Percentiles rank a stretch among this genome's conserved stretches.
Evolutionary conservation across 2,797 vertebrate species (phyloP).

Genomic region (Myiotriccus ornatus): DNA sequence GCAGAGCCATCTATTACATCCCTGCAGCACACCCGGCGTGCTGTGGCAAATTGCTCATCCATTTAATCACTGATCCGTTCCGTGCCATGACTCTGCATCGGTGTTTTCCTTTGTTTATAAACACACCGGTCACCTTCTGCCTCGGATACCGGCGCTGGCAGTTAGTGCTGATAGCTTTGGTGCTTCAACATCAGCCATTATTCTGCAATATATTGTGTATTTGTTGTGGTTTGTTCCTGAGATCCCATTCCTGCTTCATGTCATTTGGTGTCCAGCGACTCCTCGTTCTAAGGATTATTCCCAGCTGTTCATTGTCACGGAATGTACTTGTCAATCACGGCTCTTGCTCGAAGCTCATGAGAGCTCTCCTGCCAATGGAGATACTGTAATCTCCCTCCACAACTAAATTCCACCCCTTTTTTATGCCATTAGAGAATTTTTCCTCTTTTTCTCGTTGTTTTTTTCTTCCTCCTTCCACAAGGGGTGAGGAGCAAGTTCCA

Average conservation of each 20-base stretch:
- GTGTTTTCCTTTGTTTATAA: not conserved
- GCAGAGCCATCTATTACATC: not conserved
- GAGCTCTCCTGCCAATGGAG: not conserved
- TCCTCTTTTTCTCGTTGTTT: no score
- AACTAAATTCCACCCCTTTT: not conserved
- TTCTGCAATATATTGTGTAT: not conserved
- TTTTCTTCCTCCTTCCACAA: not conserved
- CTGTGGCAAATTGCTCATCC: not conserved
- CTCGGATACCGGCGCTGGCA: rapidly evolving
- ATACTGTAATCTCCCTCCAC: not conserved
- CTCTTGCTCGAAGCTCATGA: not conserved
- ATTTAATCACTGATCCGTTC: not conserved
- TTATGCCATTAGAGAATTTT: not conserved
- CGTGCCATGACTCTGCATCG: not conserved
- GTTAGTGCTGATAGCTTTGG: rapidly evolving
- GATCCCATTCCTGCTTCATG: not conserved
- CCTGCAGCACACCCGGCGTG: not conserved
- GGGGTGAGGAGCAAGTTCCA: not conserved
- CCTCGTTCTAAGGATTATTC: not conserved
- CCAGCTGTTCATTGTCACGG: not conserved
- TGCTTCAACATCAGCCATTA: not conserved
- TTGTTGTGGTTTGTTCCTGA: not conserved
- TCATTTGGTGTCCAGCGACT: not conserved
- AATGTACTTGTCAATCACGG: rapidly evolving
- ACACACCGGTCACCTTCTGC: not conserved